Evolutionary conservation across 2,797 vertebrate genomes (phyloP), one percentile per base, ranked within the genome.

Genomic region (Pachyuromys duprasi): DNA sequence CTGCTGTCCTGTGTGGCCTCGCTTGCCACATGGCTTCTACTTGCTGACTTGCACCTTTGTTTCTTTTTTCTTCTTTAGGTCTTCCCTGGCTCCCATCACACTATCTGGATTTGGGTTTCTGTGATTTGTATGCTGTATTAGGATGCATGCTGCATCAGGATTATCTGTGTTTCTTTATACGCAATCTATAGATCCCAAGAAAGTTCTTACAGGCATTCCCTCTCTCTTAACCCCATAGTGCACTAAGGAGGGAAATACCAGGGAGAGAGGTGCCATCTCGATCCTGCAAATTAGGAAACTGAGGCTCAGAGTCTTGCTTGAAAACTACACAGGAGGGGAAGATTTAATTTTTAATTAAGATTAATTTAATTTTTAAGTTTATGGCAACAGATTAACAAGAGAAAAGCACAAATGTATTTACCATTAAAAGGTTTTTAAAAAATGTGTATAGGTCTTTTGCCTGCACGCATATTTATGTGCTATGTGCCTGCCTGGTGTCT

Each of bases 351-450:
- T n/a, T 26, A 2, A 4, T 74, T 93, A 13, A 74, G 67, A 49
- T 67, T 49, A 84, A 67, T 11, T 33, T 22, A 22, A n/a, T 24
- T 79, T 75, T 39, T 33, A 80, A 63, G 22, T 91, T 45, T 69
- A 49, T 72, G 69, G 39, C 33, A 90, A 82, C 60, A 91, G 22
- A 78, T 62, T 82, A 88, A 33, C 62, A 88, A 69, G 74, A 90
- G 53, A 86, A 87, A 69, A 70, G 8, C 17, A 31, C 31, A 18
- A 63, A 83, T 24, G 70, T 67, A 82, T 91, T 17, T 17, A 90
- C n/a, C 82, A 76, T 69, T 33, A 33, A 39, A 86, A 57, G 31
- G 45, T 67, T 45, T 84, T 8, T 11, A 8, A 28, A 69, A 33
- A 36, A 45, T 49, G 62, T 49, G 9, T 14, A 67, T 45, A 26